Conservation (phyloP, 2,113 vertebrate genomes). For the Rhinoptilus africanus region DNA sequence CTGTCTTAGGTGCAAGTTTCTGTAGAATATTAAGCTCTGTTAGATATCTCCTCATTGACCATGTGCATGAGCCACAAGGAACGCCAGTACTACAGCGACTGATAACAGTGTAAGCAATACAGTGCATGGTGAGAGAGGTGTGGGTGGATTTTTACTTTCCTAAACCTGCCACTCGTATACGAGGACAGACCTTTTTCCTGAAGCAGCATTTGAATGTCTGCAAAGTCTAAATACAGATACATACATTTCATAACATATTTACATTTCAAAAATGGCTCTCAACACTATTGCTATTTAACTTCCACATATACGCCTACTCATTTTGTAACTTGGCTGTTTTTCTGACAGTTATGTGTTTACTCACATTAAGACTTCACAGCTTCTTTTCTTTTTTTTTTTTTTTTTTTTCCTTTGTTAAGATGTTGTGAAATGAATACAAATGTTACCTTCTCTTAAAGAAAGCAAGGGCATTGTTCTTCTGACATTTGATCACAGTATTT, state of each 20-base stretch:
- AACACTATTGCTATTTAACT: neutral
- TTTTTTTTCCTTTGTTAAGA: neutral
- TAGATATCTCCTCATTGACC: neutral
- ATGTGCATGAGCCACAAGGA: fast-evolving
- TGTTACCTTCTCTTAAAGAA: neutral
- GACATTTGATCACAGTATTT: neutral
- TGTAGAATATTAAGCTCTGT: neutral
- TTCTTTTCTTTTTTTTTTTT: neutral
- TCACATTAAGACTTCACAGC: neutral
- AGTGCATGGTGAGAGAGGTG: neutral
- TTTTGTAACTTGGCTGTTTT: neutral
- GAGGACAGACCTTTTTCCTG: neutral
- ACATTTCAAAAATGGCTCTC: neutral
- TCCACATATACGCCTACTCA: neutral
- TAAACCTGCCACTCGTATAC: neutral
- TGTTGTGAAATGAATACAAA: neutral
- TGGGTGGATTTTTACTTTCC: neutral
- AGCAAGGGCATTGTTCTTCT: neutral
- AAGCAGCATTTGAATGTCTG: neutral
- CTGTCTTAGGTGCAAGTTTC: neutral
- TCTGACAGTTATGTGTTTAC: neutral
- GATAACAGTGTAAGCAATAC: neutral
- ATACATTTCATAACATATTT: neutral
- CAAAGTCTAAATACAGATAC: neutral
- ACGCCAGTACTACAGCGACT: fast-evolving